Base-by-base conservation (phyloP, 1,140 invertebrate species). In the Sogatella furcifera region DNA sequence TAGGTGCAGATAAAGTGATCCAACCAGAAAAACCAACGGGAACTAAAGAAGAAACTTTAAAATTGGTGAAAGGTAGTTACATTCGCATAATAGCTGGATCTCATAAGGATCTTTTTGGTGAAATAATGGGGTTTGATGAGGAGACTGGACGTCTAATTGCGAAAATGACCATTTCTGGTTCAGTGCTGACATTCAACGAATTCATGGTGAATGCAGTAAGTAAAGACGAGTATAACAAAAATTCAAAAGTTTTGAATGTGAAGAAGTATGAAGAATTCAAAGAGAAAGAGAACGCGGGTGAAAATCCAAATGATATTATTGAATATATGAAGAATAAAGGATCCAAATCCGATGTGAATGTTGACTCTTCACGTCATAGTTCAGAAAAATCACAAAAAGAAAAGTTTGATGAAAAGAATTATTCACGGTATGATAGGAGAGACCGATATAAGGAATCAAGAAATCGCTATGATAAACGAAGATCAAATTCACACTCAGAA, bases 51-150 rank as follows among this genome's bases (percentile, higher is more conserved):
- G 81, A 85, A 68, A 75, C 85, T 46, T 67, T 89, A 5, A 77
- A 78, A 68, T 76, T 86, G 57, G 74, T 81, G 5, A 84, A 82
- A 68, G 82, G 84, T 53, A 77, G 81, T n/a, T 89, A 70, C 74
- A 82, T 88, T 1, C 84, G 84, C 74, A 80, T 92, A 31, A 76
- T 82, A 53, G 76, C 79, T 64, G 89, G 89, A n/a, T 82, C 82
- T 63, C 76, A 86, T 52, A 84, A 79, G 71, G 86, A 86, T 61
- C 77, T 80, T 55, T 95, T 95, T 80, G 92, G 90, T 55, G 80
- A 84, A 72, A 80, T 95, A 17, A 80, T 89, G 69, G 88, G 89
- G 24, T 80, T 95, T 62, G 89, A 95, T 76, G 91, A 94, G 67
- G 87, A 92, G 66, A 85, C 84, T 61, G 85, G 86, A 0, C 77